phyloP scores from a whole-genome alignment of 2,888 invertebrate genomes.

The Diarsia brunnea region DNA sequence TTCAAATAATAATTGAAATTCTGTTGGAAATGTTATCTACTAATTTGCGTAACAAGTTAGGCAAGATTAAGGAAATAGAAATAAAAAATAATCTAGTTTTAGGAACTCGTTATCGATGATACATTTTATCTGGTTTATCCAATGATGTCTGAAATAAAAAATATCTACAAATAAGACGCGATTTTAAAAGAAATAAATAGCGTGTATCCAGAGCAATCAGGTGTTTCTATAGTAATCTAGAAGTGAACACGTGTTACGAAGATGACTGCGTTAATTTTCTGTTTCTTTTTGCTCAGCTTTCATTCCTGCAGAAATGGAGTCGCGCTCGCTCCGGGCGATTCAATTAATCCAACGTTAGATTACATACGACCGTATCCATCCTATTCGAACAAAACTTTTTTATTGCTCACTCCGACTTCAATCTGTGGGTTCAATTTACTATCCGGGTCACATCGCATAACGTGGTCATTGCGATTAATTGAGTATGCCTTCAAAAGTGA shows the following conservation, averaged over 20 bases:
- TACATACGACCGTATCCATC: constrained; percentile 71
- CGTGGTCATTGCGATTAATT: constrained; percentile 74
- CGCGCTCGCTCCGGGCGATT: constrained; percentile 75
- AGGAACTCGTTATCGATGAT: constrained; percentile 13
- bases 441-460: constrained; percentile 67
- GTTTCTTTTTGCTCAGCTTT: constrained; percentile 68
- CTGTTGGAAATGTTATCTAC: constrained; percentile 10
- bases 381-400: constrained; percentile 69
- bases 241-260: constrained; percentile 61
- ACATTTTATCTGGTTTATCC: constrained; percentile 1
- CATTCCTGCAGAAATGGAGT: constrained; percentile 71
- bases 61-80: constrained; percentile 23
- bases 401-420: constrained; percentile 67
- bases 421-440: constrained; percentile 73
- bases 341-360: constrained; percentile 80
- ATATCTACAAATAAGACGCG: background rate
- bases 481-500: constrained; percentile 62
- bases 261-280: constrained; percentile 65
- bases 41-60: constrained; percentile 34
- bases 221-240: constrained; percentile 30
- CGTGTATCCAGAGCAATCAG: constrained; percentile 8
- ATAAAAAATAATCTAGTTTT: constrained; percentile 23
- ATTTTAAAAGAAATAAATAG: background rate
- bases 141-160: background rate
- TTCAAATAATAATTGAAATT: constrained; percentile 24